Base-by-base conservation (phyloP, 2,888 invertebrate species). In the Eueremaeus valkanovi region DNA sequence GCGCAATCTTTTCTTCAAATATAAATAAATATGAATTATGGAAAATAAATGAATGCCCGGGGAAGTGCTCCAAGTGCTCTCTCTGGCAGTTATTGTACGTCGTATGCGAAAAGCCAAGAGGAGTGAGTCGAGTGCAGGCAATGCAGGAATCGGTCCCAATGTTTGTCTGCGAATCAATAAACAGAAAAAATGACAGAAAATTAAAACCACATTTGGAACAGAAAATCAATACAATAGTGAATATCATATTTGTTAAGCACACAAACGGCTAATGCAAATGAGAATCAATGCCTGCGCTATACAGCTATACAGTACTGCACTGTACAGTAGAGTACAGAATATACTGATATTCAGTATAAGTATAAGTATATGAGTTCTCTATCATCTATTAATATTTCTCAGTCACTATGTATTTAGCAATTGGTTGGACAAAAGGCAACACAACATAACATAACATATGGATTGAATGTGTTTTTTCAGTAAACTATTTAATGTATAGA, bases 251-350 rank as follows among this genome's bases (percentile, higher is more conserved):
- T 18, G 36, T 31, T 66, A 58, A 58, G 29, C 31, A 66, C 36
- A 36, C n/a, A n/a, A n/a, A n/a, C n/a, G n/a, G 18, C 66, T 66
- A 66, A 66, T 66, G 66, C 36, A 66, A 66, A 66, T 66, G 66
- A 66, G 66, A 66, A 66, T 66, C 66, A 66, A 66, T 66, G 66
- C 33, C 18, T 36, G 36, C 21, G n/a, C 13, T 21, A 55, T 61
- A 33, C 24, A 29, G 6, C n/a, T 27, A 33, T 11, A 66, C 36
- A n/a, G n/a, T 66, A 27, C 9, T 58, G 16, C 29, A 58, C 11
- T 58, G 21, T 58, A 51, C 21, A 51, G n/a, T n/a, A n/a, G n/a
- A n/a, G n/a, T n/a, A n/a, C n/a, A n/a, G n/a, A n/a, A n/a, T n/a
- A n/a, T n/a, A n/a, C n/a, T n/a, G n/a, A n/a, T n/a, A n/a, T n/a